Evolutionary conservation across 2,888 invertebrate genomes (phyloP).

Genomic region (Camptogramma bilineatum): DNA sequence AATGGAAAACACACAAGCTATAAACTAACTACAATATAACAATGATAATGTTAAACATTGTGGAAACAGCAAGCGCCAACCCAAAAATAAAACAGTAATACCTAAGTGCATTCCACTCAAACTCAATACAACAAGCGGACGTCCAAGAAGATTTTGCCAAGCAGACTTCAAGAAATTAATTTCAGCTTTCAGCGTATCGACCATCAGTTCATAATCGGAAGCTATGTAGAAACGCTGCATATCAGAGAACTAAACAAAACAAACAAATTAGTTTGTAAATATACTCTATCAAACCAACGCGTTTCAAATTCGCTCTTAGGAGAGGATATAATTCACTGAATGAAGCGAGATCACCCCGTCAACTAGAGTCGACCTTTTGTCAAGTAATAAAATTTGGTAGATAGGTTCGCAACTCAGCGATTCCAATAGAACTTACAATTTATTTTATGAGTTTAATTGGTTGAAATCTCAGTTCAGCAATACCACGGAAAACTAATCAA

Average conservation of each 20-base stretch:
- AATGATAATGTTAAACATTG: slow-evolving; percentile 23
- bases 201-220: slow-evolving; percentile 98
- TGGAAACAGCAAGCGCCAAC: slow-evolving; percentile 59
- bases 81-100: slow-evolving; percentile 68
- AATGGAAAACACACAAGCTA: slow-evolving; percentile 28
- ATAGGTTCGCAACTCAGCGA: too few species aligned
- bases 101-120: slow-evolving; percentile 96
- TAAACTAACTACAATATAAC: slow-evolving; percentile 24
- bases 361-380: too few species aligned
- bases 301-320: background rate
- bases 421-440: too few species aligned
- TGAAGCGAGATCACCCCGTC: too few species aligned
- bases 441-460: too few species aligned
- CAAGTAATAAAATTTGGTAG: too few species aligned
- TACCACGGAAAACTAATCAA: too few species aligned
- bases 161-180: slow-evolving; percentile 99
- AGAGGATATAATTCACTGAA: too few species aligned
- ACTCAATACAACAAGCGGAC: slow-evolving; percentile 97
- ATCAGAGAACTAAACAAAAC: slow-evolving; percentile 94
- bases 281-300: slow-evolving; percentile 9
- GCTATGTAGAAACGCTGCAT: slow-evolving; percentile 99
- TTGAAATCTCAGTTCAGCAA: too few species aligned
- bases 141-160: slow-evolving; percentile 99
- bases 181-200: slow-evolving; percentile 98
- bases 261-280: slow-evolving; percentile 44